Evolutionary conservation across 2,113 vertebrate species (phyloP).

Genomic region (Illadopsis cleaveri): DNA sequence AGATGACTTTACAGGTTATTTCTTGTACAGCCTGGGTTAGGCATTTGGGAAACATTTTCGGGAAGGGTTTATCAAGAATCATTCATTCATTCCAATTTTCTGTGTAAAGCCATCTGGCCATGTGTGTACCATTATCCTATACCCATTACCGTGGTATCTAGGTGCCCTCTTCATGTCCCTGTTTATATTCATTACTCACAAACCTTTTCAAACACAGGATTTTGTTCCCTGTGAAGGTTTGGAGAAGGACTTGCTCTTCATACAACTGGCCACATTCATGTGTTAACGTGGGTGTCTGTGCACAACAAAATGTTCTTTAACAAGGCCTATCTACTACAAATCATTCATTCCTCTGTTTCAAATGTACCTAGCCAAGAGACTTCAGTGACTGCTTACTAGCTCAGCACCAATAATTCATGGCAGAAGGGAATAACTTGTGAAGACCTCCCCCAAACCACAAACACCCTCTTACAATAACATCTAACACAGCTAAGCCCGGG

Average conservation of each 20-base stretch:
- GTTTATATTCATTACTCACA: background rate
- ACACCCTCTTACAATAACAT: background rate
- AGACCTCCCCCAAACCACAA: background rate
- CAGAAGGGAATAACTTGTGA: background rate
- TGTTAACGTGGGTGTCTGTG: background rate
- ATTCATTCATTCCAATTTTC: background rate
- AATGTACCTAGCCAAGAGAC: background rate
- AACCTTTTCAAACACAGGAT: background rate
- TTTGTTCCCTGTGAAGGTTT: background rate
- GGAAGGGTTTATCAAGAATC: background rate
- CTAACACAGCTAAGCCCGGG: background rate
- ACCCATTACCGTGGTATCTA: background rate
- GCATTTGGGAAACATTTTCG: accelerated
- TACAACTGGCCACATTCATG: background rate
- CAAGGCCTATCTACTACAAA: background rate
- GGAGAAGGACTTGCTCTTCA: background rate
- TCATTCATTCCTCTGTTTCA: background rate
- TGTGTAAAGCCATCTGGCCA: background rate
- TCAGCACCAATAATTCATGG: background rate
- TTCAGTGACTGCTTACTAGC: accelerated
- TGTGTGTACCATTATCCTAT: background rate
- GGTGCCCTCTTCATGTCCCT: background rate
- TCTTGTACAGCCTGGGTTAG: background rate
- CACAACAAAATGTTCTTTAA: background rate
- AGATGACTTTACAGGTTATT: background rate